Evolutionary conservation across 2,888 invertebrate genomes (phyloP).

Genomic region (Corbicula japonica): DNA sequence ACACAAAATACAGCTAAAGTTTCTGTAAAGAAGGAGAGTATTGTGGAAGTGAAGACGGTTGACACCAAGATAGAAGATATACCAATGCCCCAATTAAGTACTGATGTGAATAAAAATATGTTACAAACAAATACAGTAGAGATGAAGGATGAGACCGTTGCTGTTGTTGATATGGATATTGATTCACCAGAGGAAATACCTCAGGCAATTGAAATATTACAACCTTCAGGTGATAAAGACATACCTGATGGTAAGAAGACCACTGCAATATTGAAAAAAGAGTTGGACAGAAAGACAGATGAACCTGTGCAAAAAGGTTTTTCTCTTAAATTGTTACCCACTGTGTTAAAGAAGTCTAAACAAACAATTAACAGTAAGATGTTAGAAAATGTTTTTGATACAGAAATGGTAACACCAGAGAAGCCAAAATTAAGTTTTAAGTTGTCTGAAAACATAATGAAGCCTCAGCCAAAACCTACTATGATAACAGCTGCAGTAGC

Average conservation of each 20-base stretch:
- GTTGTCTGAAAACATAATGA: conserved; percentile 6
- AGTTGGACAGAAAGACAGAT: too few relatives aligned
- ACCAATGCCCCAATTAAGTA: conserved; percentile 22
- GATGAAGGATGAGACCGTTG: conserved; percentile 1
- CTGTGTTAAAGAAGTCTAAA: conserved; percentile 34
- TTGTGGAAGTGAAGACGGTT: neutral
- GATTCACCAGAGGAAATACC: conserved; percentile 26
- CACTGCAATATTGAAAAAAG: neutral
- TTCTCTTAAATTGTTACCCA: conserved; percentile 41
- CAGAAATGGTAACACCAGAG: conserved; percentile 1
- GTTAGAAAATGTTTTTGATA: conserved; percentile 44
- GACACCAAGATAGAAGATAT: conserved; percentile 26
- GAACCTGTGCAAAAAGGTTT: conserved; percentile 27
- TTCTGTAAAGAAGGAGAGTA: too few relatives aligned
- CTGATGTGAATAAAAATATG: conserved; percentile 39
- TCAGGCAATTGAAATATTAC: conserved; percentile 24
- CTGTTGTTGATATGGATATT: conserved; percentile 46
- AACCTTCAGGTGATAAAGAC: neutral
- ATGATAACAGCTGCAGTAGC: conserved; percentile 25
- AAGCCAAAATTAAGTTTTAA: conserved; percentile 29
- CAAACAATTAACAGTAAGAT: neutral
- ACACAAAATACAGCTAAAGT: too few relatives aligned
- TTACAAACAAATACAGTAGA: neutral
- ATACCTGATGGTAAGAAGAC: neutral
- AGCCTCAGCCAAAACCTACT: conserved; percentile 19